These are phyloP conservation scores for Nysson spinosus DNA, from an alignment of 2,888 invertebrate genomes.

Conservation along the genomic window DNA sequence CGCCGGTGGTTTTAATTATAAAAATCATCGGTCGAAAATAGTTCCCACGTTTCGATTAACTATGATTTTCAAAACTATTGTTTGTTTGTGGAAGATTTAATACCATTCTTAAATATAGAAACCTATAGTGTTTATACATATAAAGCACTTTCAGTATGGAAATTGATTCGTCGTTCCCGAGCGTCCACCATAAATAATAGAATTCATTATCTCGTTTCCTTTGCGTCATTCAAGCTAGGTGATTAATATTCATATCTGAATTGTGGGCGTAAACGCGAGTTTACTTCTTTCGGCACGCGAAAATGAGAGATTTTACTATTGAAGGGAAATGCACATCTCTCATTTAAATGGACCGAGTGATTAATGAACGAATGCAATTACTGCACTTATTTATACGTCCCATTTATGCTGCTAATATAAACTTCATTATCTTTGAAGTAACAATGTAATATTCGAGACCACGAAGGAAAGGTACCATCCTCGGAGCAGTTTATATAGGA, in stretches of 20 bases:
- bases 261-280: neutral
- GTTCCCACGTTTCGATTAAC: too few relatives aligned
- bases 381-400: too few relatives aligned
- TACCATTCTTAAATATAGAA: constrained; percentile 11
- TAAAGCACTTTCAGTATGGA: neutral
- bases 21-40: too few relatives aligned
- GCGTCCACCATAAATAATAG: constrained; percentile 3
- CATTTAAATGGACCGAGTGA: neutral
- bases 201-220: neutral
- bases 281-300: neutral
- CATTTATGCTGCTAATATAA: too few relatives aligned
- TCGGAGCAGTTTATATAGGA: too few relatives aligned
- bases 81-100: too few relatives aligned
- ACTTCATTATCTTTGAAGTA: too few relatives aligned
- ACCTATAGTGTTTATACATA: neutral
- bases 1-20: too few relatives aligned
- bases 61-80: too few relatives aligned
- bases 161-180: constrained; percentile 1
- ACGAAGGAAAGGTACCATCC: too few relatives aligned
- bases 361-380: too few relatives aligned
- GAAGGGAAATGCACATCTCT: neutral
- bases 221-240: neutral
- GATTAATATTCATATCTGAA: constrained; percentile 15
- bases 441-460: too few relatives aligned
- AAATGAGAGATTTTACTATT: neutral